A percentile compares a stretch with the other conserved stretches of the same genome.
These are phyloP conservation scores for Enoplosus armatus DNA, from an alignment of 2,797 vertebrate species.

Conservation along the genomic window DNA sequence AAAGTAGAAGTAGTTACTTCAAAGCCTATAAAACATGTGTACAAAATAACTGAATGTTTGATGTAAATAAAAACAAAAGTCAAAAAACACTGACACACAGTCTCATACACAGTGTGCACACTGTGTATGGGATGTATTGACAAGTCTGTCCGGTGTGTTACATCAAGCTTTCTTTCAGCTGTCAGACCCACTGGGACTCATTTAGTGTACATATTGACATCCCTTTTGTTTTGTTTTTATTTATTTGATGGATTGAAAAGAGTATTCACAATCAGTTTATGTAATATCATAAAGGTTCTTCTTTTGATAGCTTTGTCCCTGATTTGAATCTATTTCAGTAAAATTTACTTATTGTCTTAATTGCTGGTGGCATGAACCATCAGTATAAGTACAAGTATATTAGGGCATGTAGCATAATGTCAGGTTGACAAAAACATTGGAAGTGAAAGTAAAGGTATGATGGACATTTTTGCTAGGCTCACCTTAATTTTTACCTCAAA, in stretches of 20 bases:
- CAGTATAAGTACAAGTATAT: too few relatives aligned
- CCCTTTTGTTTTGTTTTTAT: slow-evolving; percentile 24
- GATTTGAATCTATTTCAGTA: neutral
- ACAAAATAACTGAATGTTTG: neutral
- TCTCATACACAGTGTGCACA: neutral
- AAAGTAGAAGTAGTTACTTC: too few relatives aligned
- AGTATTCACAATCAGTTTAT: neutral
- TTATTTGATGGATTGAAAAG: neutral
- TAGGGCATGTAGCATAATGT: too few relatives aligned
- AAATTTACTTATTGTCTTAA: neutral
- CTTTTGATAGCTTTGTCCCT: too few relatives aligned
- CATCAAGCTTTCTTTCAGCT: slow-evolving; percentile 33
- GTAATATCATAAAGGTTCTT: neutral
- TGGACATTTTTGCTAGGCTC: neutral
- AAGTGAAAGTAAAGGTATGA: neutral
- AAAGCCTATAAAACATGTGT: neutral
- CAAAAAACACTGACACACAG: too few relatives aligned
- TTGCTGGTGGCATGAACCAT: too few relatives aligned
- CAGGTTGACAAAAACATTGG: too few relatives aligned
- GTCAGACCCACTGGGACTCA: slow-evolving; percentile 25
- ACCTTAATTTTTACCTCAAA: neutral
- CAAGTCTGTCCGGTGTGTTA: slow-evolving; percentile 24
- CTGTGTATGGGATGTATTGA: slow-evolving; percentile 36
- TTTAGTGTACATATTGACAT: slow-evolving; percentile 14
- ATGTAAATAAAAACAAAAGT: too few relatives aligned